Evolutionary conservation across 2,113 vertebrate genomes (phyloP), one percentile per base, ranked within the genome.

Genomic region (Chloropsis cyanopogon): DNA sequence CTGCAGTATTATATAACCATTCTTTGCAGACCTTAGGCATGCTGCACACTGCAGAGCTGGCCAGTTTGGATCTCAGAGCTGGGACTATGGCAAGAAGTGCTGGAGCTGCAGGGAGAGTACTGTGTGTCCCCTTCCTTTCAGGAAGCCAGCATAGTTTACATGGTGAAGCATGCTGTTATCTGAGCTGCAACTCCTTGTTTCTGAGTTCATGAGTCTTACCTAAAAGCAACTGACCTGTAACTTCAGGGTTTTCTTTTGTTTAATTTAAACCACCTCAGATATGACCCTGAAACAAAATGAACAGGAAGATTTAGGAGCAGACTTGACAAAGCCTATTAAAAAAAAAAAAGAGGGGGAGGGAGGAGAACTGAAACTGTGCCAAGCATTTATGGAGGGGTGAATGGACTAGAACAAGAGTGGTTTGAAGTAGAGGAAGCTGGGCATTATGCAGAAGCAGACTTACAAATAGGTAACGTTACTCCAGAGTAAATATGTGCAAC

Each of bases 71-170:
- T 65, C 54, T 69, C 82, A 59, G 46, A 82, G 29, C 46, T 72
- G 57, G 63, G 46, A 28, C 37, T 39, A 6, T 3, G 13, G 41
- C 10, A 35, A 86, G 61, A 77, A 90, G 28, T 24, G 50, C 69
- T 81, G 64, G 68, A 39, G 49, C 50, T 42, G 50, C 29, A 46
- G 46, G 22, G 39, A 77, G 44, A 69, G 42, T 42, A 50, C 50
- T 10, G 8, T 1, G 2, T 46, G 37, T 64, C 42, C 39, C 9
- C 12, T 90, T 65, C 57, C 70, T 61, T 50, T 63, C 46, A 78
- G 92, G 68, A 84, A 75, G 49, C 37, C 8, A 0, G 4, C 60
- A 52, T 5, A 39, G 31, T 12, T 80, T 71, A 64, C 0, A 0
- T 47, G 33, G 13, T 13, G 60, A 46, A 2, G 2, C 5, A 12